A percentile compares a stretch with the other conserved stretches of the same genome.
phyloP scores from a whole-genome alignment of 2,888 invertebrate genomes.

The Ichneumon xanthorius region DNA sequence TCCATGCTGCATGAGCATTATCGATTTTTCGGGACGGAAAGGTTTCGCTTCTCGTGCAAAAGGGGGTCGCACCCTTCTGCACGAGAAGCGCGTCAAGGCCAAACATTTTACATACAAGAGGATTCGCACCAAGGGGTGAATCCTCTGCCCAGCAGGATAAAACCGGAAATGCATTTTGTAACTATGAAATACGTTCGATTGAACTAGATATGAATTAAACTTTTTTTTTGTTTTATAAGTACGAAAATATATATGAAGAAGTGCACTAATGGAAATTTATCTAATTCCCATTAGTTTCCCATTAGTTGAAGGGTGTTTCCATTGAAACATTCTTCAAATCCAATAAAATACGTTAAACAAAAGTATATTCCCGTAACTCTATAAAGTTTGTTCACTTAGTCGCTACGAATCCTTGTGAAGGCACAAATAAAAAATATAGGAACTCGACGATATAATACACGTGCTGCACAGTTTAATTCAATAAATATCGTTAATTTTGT shows the following conservation, averaged over 20 bases:
- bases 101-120: too few species aligned
- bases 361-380: background rate
- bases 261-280: background rate
- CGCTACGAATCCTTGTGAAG: background rate
- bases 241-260: background rate
- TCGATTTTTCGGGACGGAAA: background rate
- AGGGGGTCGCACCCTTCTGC: conserved; percentile 39
- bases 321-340: background rate
- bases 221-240: background rate
- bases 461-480: background rate
- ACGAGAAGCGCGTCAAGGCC: conserved; percentile 19
- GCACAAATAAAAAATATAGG: background rate
- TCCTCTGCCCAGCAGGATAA: background rate
- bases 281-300: background rate
- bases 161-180: background rate
- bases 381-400: background rate
- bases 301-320: background rate
- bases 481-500: background rate
- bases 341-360: background rate
- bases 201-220: background rate
- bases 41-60: background rate
- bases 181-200: background rate
- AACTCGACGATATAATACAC: background rate
- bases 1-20: background rate
- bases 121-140: conserved; percentile 12